phyloP scores from a whole-genome alignment of 2,113 vertebrate genomes.

The Oplegnathus fasciatus region DNA sequence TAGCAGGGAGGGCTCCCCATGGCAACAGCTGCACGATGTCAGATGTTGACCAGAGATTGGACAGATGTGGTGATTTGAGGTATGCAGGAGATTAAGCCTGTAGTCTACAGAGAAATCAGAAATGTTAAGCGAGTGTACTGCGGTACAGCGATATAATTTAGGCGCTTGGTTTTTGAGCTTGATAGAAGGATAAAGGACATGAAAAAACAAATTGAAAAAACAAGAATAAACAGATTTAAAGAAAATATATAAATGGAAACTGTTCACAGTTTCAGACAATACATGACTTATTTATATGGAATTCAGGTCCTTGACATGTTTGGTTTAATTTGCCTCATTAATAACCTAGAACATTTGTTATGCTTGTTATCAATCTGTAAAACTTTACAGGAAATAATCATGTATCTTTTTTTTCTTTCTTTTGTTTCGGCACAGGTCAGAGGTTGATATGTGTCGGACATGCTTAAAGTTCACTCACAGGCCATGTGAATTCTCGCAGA shows the following conservation, averaged over 20 bases:
- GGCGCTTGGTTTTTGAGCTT: not conserved
- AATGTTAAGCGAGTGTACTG: slow-evolving; percentile 33
- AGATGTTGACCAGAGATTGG: slow-evolving; percentile 58
- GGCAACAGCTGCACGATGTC: slow-evolving; percentile 69
- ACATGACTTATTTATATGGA: not conserved
- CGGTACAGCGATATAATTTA: slow-evolving; percentile 2
- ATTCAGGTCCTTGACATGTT: slow-evolving; percentile 15
- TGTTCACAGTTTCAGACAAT: not conserved
- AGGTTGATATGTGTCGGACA: not conserved
- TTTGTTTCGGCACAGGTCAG: not conserved
- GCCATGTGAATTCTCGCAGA: slow-evolving; percentile 14
- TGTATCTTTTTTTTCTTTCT: slow-evolving; percentile 16
- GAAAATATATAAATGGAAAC: too few relatives aligned
- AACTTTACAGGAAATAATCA: slow-evolving; percentile 37
- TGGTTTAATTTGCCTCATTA: not conserved
- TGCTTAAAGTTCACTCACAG: slow-evolving; percentile 26
- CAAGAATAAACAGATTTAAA: not conserved
- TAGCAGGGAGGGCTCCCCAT: slow-evolving; percentile 29
- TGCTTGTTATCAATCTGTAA: slow-evolving; percentile 15
- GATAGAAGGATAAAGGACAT: not conserved
- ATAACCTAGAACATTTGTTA: not conserved
- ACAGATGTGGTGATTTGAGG: slow-evolving; percentile 70
- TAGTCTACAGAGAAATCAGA: slow-evolving; percentile 56
- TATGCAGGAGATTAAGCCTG: slow-evolving; percentile 59
- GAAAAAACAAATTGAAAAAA: not conserved